Base-by-base conservation (phyloP, 2,113 vertebrate genomes). In the Tretioscincus oriximinensis region DNA sequence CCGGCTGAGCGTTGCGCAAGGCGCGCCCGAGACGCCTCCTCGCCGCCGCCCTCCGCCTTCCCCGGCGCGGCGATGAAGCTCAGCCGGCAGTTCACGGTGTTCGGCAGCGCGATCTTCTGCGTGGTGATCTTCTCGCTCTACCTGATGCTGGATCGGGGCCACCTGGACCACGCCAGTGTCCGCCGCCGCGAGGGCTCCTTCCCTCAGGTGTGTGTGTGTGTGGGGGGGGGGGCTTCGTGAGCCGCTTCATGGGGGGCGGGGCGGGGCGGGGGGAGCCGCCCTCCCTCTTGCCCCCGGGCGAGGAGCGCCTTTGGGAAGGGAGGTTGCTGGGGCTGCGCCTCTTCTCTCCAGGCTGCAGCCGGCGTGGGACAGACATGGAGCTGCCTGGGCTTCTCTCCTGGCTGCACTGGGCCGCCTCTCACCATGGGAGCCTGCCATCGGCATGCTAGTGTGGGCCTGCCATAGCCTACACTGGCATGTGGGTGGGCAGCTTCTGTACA, bases 91-190 rank as follows among this genome's bases (percentile, higher is more conserved):
- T 96, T 97, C 87, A 97, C 96, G 22, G 93, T 97, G 76, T 96
- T 96, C 72, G 96, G 95, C 86, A 95, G 96, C 88, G 96, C 95
- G 63, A 91, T 97, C 75, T 97, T 97, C 86, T 97, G 96, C 70
- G 95, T 97, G 68, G 95, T 96, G 51, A 94, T 97, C 75, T 96
- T 97, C 87, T 97, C 96, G 5, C 88, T 97, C 49, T 97, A 97
- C 86, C 88, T 96, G 86, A 97, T 97, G 96, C 92, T 97, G 91
- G 96, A 97, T 89, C 92, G 96, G 47, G 95, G 95, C 41, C 96
- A 96, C 90, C 85, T 96, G 61, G 96, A 97, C 80, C 92, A 95
- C 31, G 93, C 94, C 41, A 93, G 92, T 73, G 92, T 47, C 81
- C 94, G 92, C 10, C 89, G 90, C 73, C 89, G 83, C 80, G 93